Conservation (phyloP, 2,888 invertebrate genomes). For the Trichogramma evanescens region DNA sequence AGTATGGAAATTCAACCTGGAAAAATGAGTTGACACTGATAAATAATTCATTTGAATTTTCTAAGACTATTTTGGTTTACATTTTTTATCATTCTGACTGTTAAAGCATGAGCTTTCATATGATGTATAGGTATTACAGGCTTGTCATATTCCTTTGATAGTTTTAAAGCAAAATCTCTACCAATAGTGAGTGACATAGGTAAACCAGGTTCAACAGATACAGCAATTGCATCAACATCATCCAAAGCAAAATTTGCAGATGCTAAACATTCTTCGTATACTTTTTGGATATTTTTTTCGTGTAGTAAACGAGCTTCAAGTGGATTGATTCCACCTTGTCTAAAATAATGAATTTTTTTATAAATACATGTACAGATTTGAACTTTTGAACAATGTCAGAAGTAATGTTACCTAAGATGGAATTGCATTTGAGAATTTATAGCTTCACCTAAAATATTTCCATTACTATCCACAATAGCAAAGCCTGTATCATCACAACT, state of each 20-base stretch:
- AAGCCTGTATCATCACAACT: slow-evolving; percentile 97
- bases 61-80: slow-evolving; percentile 36
- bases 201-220: slow-evolving; percentile 86
- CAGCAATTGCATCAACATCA: slow-evolving; percentile 80
- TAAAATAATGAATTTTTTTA: slow-evolving; percentile 36
- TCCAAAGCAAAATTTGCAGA: slow-evolving; percentile 54
- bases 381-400: background rate
- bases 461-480: slow-evolving; percentile 70
- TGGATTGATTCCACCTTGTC: slow-evolving; percentile 86
- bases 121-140: slow-evolving; percentile 95
- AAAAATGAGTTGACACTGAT: slow-evolving; percentile 23
- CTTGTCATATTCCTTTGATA: slow-evolving; percentile 61
- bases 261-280: slow-evolving; percentile 62
- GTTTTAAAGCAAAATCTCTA: slow-evolving; percentile 70
- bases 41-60: background rate
- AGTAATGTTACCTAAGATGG: slow-evolving; percentile 59
- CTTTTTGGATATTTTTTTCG: slow-evolving; percentile 65
- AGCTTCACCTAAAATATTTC: slow-evolving; percentile 71
- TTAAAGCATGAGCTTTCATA: slow-evolving; percentile 97
- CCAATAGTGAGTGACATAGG: slow-evolving; percentile 73
- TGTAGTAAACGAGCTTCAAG: slow-evolving; percentile 78
- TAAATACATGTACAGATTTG: background rate
- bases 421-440: slow-evolving; percentile 71
- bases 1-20: slow-evolving; percentile 74
- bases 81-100: slow-evolving; percentile 66